Percentiles rank a stretch among this genome's conserved stretches.
Evolutionary conservation across 2,113 vertebrate genomes (phyloP).

Genomic region (Arenaria interpres): DNA sequence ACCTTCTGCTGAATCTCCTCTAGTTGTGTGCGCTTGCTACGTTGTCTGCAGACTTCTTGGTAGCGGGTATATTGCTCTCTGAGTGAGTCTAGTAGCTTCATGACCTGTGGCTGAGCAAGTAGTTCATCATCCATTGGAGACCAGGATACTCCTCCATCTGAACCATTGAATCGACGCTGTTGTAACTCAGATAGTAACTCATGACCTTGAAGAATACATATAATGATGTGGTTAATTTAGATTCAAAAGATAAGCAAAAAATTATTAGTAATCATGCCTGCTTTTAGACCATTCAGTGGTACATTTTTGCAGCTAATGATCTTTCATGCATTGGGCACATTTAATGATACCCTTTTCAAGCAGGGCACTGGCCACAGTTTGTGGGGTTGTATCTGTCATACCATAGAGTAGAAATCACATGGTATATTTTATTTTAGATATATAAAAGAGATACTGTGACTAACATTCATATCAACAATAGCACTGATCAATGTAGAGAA

Average conservation of each 20-base stretch:
- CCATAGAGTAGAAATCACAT: background rate
- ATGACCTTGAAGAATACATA: constrained; percentile 80
- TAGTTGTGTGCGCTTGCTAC: constrained; percentile 94
- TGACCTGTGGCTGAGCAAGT: constrained; percentile 95
- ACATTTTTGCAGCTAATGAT: background rate
- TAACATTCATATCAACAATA: background rate
- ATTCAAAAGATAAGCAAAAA: background rate
- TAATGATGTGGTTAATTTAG: background rate
- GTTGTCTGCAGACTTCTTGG: constrained; percentile 94
- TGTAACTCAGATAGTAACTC: constrained; percentile 95
- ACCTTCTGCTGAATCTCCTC: constrained; percentile 98
- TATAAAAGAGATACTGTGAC: background rate
- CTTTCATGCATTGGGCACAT: background rate
- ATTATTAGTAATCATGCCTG: background rate
- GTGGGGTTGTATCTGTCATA: background rate
- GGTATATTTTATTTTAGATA: background rate
- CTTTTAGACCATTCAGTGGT: background rate
- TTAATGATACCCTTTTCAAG: background rate
- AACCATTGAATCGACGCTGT: constrained; percentile 94
- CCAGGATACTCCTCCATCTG: constrained; percentile 92
- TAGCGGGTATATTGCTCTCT: constrained; percentile 95
- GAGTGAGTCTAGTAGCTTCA: constrained; percentile 95
- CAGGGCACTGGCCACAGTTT: background rate
- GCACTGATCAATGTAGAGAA: background rate
- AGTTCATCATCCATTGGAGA: constrained; percentile 98